phyloP scores from a whole-genome alignment of 2,888 invertebrate genomes.

The Pammene fasciana region DNA sequence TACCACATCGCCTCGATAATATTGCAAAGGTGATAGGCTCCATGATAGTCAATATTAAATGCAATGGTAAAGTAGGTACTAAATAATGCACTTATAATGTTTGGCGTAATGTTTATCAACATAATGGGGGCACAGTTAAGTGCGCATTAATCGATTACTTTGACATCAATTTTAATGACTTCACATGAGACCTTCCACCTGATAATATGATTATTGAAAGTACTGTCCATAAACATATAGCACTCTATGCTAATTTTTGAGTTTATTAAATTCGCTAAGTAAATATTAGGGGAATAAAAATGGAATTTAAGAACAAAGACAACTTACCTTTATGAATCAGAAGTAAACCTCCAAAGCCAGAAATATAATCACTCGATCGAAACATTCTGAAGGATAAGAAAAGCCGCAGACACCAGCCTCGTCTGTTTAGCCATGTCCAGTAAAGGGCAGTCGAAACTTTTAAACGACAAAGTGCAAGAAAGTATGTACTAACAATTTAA shows the following conservation, averaged over 20 bases:
- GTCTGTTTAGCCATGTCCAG: slow-evolving; percentile 66
- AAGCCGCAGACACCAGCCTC: slow-evolving; percentile 68
- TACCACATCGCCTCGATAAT: slow-evolving; percentile 27
- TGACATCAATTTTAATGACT: slow-evolving; percentile 22
- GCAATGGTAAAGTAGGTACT: not conserved
- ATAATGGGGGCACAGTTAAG: slow-evolving; percentile 17
- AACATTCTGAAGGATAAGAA: slow-evolving; percentile 63
- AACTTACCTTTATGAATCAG: slow-evolving; percentile 66
- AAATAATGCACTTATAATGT: slow-evolving; percentile 2
- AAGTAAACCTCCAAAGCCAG: slow-evolving; percentile 54
- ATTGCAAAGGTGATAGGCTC: slow-evolving; percentile 31
- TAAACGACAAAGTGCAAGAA: slow-evolving; percentile 39
- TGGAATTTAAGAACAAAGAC: slow-evolving; percentile 56
- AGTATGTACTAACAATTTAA: slow-evolving; percentile 34
- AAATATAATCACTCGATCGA: slow-evolving; percentile 67
- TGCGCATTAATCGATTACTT: slow-evolving; percentile 26
- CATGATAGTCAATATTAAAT: slow-evolving; percentile 18
- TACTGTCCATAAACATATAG: slow-evolving; percentile 19
- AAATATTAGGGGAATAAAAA: slow-evolving; percentile 42
- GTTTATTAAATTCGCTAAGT: not conserved
- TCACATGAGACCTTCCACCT: slow-evolving; percentile 36
- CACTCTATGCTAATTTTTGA: slow-evolving; percentile 9
- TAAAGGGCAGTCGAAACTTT: slow-evolving; percentile 38
- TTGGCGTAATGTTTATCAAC: slow-evolving; percentile 8
- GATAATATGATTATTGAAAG: slow-evolving; percentile 22